Base-by-base conservation (phyloP, 2,113 vertebrate genomes). In the Condylura cristata region DNA sequence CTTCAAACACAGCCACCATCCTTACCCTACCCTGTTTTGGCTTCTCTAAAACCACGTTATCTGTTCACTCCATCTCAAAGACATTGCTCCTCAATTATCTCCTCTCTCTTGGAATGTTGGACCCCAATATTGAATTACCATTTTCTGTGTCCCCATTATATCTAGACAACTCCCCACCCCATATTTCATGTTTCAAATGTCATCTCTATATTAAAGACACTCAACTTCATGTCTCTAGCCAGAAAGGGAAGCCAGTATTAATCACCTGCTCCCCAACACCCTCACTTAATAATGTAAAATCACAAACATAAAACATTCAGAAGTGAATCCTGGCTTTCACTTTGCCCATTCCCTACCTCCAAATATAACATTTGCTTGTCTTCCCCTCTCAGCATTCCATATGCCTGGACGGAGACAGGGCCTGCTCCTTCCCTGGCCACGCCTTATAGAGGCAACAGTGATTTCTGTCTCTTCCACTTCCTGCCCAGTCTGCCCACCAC, bases 11-110 rank as follows among this genome's bases (percentile, higher is more conserved):
- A 30, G 4, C 34, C 11, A 16, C 2, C 8, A 4, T n/a, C 20
- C 0, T 1, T 7, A 0, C 3, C 13, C 9, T 0, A n/a, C 12
- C 12, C 24, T 28, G 28, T 8, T 66, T 30, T 51, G 24, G 58
- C 20, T 66, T 88, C 24, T 32, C 20, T 16, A 8, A 83, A 90
- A 61, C 34, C 14, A 22, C 2, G 5, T n/a, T 66, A 39, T 80
- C 8, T 83, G 39, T 60, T 78, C 46, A 26, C 18, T 44, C 8
- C 12, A 76, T 26, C 34, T 39, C 72, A 53, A 32, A 5, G 12
- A 16, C 28, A 20, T 44, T n/a, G 3, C 3, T 48, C 8, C 30
- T 32, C 6, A 1, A 39, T 46, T 41, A 91, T 72, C 10, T 74
- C 28, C n/a, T 34, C 2, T 44, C 5, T n/a, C 41, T 85, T 44